Evolutionary conservation across 1,140 invertebrate species (phyloP).

Genomic region (Littorina saxatilis): DNA sequence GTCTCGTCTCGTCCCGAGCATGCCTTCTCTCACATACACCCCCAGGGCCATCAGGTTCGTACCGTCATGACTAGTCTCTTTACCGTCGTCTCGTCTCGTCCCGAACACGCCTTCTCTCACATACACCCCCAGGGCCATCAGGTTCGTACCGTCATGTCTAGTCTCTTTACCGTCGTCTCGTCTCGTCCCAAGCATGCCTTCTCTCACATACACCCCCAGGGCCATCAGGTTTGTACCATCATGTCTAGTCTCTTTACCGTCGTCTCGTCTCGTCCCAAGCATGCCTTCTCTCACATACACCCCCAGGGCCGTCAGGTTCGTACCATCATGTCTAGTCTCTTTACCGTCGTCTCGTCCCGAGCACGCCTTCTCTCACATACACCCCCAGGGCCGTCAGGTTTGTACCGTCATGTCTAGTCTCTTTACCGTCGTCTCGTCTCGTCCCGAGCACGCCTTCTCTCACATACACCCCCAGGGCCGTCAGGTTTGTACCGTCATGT

Average conservation of each 20-base stretch:
- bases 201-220: too few species aligned
- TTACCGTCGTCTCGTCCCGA: too few species aligned
- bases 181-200: too few species aligned
- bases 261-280: constrained; percentile 80
- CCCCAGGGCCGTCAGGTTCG: constrained; percentile 90
- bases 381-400: too few species aligned
- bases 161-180: too few species aligned
- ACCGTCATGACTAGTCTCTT: constrained; percentile 79
- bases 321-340: too few species aligned
- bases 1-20: too few species aligned
- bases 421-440: constrained; percentile 75
- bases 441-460: constrained; percentile 88
- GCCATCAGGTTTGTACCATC: constrained; percentile 67
- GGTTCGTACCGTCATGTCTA: constrained; percentile 76
- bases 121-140: constrained; percentile 93
- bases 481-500: constrained; percentile 80
- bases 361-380: too few species aligned
- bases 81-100: constrained; percentile 75
- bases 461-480: constrained; percentile 93
- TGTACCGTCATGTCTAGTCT: constrained; percentile 78
- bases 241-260: constrained; percentile 78
- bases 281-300: constrained; percentile 93
- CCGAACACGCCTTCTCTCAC: constrained; percentile 91
- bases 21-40: too few species aligned
- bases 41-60: constrained; percentile 40